A percentile compares a stretch with the other conserved stretches of the same genome.
Evolutionary conservation across 53 echinoderm and acorn worm genomes (phyloP).

Genomic region (Astropecten irregularis): DNA sequence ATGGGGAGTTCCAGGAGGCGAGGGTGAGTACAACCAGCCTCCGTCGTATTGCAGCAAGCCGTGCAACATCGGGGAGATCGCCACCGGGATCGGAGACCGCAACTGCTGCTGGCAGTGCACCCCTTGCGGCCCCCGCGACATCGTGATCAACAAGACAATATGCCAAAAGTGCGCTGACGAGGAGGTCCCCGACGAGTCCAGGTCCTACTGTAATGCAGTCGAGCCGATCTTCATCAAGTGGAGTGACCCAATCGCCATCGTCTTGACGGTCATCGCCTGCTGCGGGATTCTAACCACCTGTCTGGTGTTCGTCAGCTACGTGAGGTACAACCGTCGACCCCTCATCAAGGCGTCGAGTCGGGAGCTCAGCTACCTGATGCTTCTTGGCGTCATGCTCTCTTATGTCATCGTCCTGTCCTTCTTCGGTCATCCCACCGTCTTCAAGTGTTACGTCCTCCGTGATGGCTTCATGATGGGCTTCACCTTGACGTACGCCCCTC

Average conservation of each 20-base stretch:
- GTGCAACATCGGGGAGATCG: background rate
- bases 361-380: conserved; percentile 68
- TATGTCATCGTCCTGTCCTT: conserved; percentile 58
- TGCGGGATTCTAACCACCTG: conserved; percentile 30
- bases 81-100: conserved; percentile 4
- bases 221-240: conserved; percentile 47
- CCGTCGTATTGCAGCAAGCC: conserved; percentile 45
- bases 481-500: conserved; percentile 67
- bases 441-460: conserved; percentile 53
- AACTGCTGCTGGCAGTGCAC: conserved; percentile 67
- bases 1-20: background rate
- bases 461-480: conserved; percentile 66
- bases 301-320: conserved; percentile 22
- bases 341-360: conserved; percentile 69
- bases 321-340: conserved; percentile 30
- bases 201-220: conserved; percentile 11
- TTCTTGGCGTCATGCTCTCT: conserved; percentile 54
- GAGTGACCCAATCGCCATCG: conserved; percentile 43
- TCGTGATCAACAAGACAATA: conserved; percentile 10
- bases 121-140: conserved; percentile 27
- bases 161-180: conserved; percentile 31
- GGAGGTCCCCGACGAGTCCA: background rate
- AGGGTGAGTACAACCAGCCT: background rate
- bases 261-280: conserved; percentile 12
- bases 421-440: conserved; percentile 45